These are phyloP conservation scores for Dolichomitus sp. DNA, from an alignment of 2,888 invertebrate species.

Conservation along the genomic window DNA sequence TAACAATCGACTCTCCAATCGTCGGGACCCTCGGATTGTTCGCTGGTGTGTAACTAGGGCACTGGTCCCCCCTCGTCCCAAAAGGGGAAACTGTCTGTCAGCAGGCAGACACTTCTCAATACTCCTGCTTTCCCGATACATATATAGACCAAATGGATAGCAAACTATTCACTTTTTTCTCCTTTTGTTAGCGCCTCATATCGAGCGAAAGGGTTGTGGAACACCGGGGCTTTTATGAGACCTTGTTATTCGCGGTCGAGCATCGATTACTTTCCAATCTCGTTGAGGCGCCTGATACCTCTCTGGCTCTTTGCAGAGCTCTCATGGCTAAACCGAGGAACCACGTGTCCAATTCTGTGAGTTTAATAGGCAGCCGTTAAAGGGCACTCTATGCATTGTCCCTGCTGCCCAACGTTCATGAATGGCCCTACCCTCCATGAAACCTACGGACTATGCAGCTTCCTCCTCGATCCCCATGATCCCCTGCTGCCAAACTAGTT, in stretches of 20 bases:
- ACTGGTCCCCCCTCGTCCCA: not conserved
- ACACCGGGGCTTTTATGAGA: constrained; percentile 43
- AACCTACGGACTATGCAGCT: not conserved
- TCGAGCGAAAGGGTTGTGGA: constrained; percentile 2
- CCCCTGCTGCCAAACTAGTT: constrained; percentile 75
- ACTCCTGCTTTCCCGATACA: constrained; percentile 58
- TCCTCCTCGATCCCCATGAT: constrained; percentile 67
- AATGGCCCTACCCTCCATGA: not conserved
- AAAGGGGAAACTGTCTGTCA: constrained; percentile 2
- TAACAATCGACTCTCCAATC: constrained; percentile 60
- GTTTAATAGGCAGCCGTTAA: constrained; percentile 13
- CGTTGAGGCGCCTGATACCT: constrained; percentile 54
- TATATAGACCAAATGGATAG: constrained; percentile 54
- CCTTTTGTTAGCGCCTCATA: not conserved
- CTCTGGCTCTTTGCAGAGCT: not conserved
- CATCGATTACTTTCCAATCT: constrained; percentile 61
- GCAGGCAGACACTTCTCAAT: constrained; percentile 33
- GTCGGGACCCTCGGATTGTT: constrained; percentile 5
- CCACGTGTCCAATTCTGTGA: not conserved
- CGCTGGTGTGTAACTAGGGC: constrained; percentile 24
- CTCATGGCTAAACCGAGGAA: not conserved
- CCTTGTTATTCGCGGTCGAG: constrained; percentile 52
- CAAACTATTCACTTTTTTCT: constrained; percentile 31
- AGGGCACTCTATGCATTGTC: not conserved
- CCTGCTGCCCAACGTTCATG: not conserved